Evolutionary conservation across 2,888 invertebrate genomes (phyloP), one percentile per base, ranked within the genome.

Genomic region (Girardia tigrina): DNA sequence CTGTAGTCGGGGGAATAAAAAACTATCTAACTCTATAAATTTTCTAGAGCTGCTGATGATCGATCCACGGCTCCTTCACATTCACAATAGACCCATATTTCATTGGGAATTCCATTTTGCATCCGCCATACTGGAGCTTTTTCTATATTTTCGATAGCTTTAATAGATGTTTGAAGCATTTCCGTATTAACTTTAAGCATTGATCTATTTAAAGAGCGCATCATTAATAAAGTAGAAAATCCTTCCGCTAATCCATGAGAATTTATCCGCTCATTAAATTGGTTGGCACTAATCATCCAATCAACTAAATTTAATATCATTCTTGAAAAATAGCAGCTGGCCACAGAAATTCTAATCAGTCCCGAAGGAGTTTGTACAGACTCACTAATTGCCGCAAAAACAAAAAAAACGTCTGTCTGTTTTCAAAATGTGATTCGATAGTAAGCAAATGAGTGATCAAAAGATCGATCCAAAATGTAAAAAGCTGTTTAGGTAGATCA

Each of bases 201-300:
- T 8, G 56, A 56, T 56, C 56, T n/a, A n/a, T 56, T 56, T n/a
- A 56, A 56, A 56, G 56, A 56, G 0, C 85, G 79, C 0, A 86
- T 86, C 8, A 87, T 82, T 0, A 87, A 80, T n/a, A 86, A 81
- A 81, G 87, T 84, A 0, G 86, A 86, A 71, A 87, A 82, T 0
- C 86, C 87, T 80, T 87, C 87, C 0, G 86, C 85, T 83, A 86
- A 86, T 4, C 87, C 86, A 74, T 80, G 80, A 74, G 83, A 82
- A 27, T 79, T 79, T 4, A 80, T 56, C 29, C 23, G 29, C 36
- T 72, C 77, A 20, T 27, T 27, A 28, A 26, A 27, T 16, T 26
- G 42, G 16, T 26, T 74, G 14, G 29, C 75, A 73, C 81, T 79
- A 8, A 85, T 85, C 77, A 83, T 82, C 12, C 85, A 80, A 77